phyloP scores from a whole-genome alignment of 2,113 vertebrate species.

The Nibea albiflora region DNA sequence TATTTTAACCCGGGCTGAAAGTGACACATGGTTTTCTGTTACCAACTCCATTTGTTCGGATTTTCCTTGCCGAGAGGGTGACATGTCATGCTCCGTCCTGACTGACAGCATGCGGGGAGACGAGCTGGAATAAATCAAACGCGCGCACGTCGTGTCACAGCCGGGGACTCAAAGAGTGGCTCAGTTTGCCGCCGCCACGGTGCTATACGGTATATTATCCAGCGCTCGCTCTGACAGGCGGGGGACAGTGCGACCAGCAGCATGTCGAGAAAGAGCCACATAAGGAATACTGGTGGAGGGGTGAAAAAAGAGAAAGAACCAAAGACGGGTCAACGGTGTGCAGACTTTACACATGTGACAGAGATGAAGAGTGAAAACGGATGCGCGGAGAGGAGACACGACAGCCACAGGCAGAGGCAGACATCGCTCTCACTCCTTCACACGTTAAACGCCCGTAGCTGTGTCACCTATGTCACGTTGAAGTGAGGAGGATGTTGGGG shows the following conservation, averaged over 20 bases:
- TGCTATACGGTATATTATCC: slow-evolving; percentile 29
- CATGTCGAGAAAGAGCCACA: slow-evolving; percentile 54
- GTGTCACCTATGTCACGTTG: slow-evolving; percentile 36
- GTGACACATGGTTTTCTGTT: slow-evolving; percentile 7
- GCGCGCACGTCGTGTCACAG: slow-evolving; percentile 39
- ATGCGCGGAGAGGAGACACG: slow-evolving; percentile 11
- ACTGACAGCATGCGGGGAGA: slow-evolving; percentile 51
- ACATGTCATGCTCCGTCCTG: slow-evolving; percentile 32
- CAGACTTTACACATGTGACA: background rate
- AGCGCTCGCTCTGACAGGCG: slow-evolving; percentile 46
- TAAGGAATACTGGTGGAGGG: background rate
- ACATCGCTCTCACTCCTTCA: slow-evolving; percentile 25
- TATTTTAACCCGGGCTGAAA: slow-evolving; percentile 18
- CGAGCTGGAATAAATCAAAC: slow-evolving; percentile 66
- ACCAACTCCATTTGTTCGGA: background rate
- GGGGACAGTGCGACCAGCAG: slow-evolving; percentile 55
- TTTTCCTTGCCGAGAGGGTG: slow-evolving; percentile 27
- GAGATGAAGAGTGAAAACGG: background rate
- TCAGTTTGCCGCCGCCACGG: slow-evolving; percentile 50
- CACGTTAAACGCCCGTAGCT: background rate
- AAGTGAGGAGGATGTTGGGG: slow-evolving; percentile 18
- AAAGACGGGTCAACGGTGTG: background rate
- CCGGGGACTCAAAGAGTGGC: slow-evolving; percentile 49
- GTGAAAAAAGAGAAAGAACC: background rate
- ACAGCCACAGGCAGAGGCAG: slow-evolving; percentile 20